phyloP scores from a whole-genome alignment of 2,888 invertebrate species.

The Hirtodrosophila histrioides region DNA sequence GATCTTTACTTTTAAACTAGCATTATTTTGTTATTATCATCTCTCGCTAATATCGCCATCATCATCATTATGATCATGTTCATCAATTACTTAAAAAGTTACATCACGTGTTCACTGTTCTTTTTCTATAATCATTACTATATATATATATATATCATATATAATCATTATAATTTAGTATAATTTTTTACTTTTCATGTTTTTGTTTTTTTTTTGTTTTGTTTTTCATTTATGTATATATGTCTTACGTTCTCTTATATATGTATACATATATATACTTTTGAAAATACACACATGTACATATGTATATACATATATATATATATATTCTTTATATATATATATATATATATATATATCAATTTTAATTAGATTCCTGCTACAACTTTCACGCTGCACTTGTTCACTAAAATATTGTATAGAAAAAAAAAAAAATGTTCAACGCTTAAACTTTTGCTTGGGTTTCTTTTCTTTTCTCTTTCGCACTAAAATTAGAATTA shows the following conservation, averaged over 20 bases:
- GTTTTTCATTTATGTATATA: slow-evolving; percentile 40
- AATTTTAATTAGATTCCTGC: slow-evolving; percentile 73
- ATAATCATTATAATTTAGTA: slow-evolving; percentile 62
- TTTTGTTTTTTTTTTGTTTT: slow-evolving; percentile 30
- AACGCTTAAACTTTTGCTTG: slow-evolving; percentile 57
- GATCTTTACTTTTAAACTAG: slow-evolving; percentile 44
- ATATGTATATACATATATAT: slow-evolving; percentile 47
- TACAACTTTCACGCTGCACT: slow-evolving; percentile 66
- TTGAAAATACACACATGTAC: slow-evolving; percentile 52
- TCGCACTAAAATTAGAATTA: slow-evolving; percentile 51
- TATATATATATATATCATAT: slow-evolving; percentile 55
- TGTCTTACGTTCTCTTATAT: slow-evolving; percentile 63
- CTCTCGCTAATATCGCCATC: slow-evolving; percentile 57
- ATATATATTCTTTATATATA: slow-evolving; percentile 24
- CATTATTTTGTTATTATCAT: slow-evolving; percentile 47
- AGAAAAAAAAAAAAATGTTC: slow-evolving; percentile 67
- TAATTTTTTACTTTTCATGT: slow-evolving; percentile 54
- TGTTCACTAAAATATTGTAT: slow-evolving; percentile 61
- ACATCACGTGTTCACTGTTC: slow-evolving; percentile 79
- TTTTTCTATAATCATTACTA: slow-evolving; percentile 71
- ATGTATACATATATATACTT: slow-evolving; percentile 55
- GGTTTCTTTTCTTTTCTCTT: slow-evolving; percentile 21
- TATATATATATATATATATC: slow-evolving; percentile 15
- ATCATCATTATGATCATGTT: slow-evolving; percentile 39
- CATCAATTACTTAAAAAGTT: slow-evolving; percentile 75